A percentile compares a stretch with the other conserved stretches of the same genome.
These are phyloP conservation scores for Mormyrops boulengeri DNA, from an alignment of 2,797 vertebrate species.

Conservation along the genomic window DNA sequence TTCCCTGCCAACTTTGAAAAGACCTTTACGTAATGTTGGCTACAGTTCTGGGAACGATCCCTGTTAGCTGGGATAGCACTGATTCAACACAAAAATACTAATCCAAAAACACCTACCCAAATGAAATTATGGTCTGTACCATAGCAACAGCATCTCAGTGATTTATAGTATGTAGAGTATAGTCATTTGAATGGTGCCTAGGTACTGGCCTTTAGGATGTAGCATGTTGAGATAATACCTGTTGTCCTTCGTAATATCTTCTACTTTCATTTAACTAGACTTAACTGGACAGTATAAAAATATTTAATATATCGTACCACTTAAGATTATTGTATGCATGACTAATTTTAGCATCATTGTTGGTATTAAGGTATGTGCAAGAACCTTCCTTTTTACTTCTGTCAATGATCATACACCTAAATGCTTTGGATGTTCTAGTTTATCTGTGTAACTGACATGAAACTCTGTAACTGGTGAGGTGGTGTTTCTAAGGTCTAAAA, in stretches of 20 bases:
- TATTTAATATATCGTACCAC: neutral
- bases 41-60: neutral
- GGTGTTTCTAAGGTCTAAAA: neutral
- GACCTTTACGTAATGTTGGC: neutral
- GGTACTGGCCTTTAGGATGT: neutral
- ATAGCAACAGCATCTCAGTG: neutral
- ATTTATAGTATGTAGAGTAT: neutral
- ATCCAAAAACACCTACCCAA: neutral
- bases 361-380: neutral
- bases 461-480: neutral
- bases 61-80: neutral
- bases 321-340: neutral
- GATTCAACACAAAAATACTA: constrained; percentile 5
- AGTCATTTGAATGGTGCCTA: neutral
- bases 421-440: neutral
- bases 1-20: neutral
- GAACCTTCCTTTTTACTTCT: neutral
- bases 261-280: neutral
- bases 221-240: neutral
- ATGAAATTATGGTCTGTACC: neutral
- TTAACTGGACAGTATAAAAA: neutral
- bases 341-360: neutral
- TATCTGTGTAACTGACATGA: neutral
- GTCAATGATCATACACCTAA: neutral
- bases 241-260: neutral